A percentile compares a stretch with the other conserved stretches of the same genome.
Conservation (phyloP, 2,113 vertebrate species). For the Callospermophilus lateralis region DNA sequence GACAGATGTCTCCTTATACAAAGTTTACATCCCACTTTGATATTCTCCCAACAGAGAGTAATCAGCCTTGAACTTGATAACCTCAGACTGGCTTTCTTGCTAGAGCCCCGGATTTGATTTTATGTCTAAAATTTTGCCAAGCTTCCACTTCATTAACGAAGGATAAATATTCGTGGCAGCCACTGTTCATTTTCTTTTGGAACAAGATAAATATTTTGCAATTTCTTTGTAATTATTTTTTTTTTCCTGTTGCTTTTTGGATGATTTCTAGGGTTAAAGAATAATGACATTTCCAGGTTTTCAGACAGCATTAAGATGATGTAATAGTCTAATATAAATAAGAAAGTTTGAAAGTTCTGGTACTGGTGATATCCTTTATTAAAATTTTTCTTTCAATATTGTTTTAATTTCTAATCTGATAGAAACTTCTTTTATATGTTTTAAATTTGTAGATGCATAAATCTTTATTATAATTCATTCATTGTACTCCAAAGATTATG, state of each 20-base stretch:
- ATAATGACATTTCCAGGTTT: conserved; percentile 10
- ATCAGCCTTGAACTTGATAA: not conserved
- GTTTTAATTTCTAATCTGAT: conserved; percentile 41
- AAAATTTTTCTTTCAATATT: conserved; percentile 19
- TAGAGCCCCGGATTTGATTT: not conserved
- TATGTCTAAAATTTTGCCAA: conserved; percentile 32
- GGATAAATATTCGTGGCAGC: conserved; percentile 10
- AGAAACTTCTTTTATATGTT: not conserved
- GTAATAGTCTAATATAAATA: not conserved
- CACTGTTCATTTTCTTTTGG: not conserved
- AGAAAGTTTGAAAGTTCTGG: too few species aligned
- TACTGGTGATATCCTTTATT: not conserved
- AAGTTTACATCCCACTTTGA: not conserved
- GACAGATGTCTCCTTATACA: not conserved
- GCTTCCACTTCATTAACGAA: not conserved
- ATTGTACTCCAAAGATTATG: not conserved
- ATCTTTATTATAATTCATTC: not conserved
- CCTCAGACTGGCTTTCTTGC: not conserved
- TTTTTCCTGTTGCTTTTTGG: conserved; percentile 30
- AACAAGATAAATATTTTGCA: not conserved
- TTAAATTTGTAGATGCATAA: not conserved
- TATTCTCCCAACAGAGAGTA: not conserved
- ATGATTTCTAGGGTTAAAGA: conserved; percentile 5
- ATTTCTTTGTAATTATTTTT: not conserved
- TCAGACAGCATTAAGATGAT: not conserved